Percentiles rank a stretch among this genome's conserved stretches.
phyloP scores from a whole-genome alignment of 2,888 invertebrate species.

The Allygus modestus region DNA sequence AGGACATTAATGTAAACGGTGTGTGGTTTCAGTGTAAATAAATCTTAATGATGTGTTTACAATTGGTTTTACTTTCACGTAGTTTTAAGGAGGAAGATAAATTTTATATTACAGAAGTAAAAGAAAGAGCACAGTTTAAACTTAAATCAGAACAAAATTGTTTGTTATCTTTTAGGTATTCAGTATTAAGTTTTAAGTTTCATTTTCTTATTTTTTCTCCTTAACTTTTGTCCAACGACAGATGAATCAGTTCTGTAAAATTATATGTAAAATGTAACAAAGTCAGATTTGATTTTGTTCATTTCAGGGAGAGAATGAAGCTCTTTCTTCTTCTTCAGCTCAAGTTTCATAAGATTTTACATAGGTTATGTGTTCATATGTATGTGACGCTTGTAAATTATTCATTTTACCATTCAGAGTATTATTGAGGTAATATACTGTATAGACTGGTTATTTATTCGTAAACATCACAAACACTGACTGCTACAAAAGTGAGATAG shows the following conservation, averaged over 20 bases:
- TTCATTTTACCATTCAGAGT: conserved; percentile 29
- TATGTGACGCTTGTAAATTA: conserved; percentile 45
- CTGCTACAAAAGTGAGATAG: conserved; percentile 25
- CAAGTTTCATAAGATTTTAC: conserved; percentile 29
- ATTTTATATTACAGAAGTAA: conserved; percentile 1
- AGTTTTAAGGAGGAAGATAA: not conserved
- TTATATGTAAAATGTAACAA: too few species aligned
- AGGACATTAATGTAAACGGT: not conserved
- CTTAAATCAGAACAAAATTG: not conserved
- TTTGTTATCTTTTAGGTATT: too few species aligned
- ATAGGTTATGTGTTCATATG: conserved; percentile 56
- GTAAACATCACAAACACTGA: conserved; percentile 10
- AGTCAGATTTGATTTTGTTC: too few species aligned
- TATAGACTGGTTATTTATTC: conserved; percentile 50
- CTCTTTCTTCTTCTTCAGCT: conserved; percentile 53
- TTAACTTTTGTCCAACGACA: too few species aligned
- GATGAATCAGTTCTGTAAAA: too few species aligned
- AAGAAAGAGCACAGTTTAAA: conserved; percentile 2
- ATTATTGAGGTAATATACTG: conserved; percentile 13
- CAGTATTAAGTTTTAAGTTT: too few species aligned
- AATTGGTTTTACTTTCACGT: not conserved
- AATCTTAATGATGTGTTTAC: not conserved
- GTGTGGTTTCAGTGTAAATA: conserved; percentile 55
- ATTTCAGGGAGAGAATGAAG: too few species aligned
- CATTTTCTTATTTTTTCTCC: too few species aligned